Conservation (phyloP, 2,888 invertebrate species). For the Tetanocera ferruginea region DNA sequence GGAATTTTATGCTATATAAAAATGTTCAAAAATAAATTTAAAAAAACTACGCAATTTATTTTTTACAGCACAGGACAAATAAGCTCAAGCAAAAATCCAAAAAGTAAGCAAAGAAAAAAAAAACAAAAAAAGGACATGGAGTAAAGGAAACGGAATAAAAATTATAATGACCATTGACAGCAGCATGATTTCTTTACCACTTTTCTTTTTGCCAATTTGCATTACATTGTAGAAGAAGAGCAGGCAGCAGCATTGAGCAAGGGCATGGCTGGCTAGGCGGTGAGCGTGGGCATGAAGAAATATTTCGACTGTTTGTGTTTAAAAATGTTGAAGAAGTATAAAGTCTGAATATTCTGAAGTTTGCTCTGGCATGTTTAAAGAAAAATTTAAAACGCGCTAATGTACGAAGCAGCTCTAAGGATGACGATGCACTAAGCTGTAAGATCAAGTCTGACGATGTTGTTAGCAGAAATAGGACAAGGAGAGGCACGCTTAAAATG, state of each 20-base stretch:
- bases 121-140: not conserved
- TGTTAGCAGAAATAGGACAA: no score
- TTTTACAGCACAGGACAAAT: not conserved
- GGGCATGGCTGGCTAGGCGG: not conserved
- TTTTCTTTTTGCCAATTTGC: not conserved
- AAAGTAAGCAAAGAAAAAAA: not conserved
- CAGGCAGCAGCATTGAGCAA: no score
- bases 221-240: no score
- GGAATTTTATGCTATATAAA: constrained; percentile 7
- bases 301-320: no score
- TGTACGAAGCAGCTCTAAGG: no score
- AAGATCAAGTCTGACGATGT: no score
- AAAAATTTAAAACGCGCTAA: no score
- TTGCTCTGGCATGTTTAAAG: no score
- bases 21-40: not conserved
- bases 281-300: not conserved
- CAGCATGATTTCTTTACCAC: constrained; percentile 21
- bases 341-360: no score
- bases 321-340: no score
- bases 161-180: constrained; percentile 39
- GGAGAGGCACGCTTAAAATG: no score
- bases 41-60: constrained; percentile 6
- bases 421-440: no score
- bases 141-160: constrained; percentile 19
- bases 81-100: not conserved